Conservation (phyloP, 2,797 vertebrate genomes). For the Tympanoctomys barrerae region DNA sequence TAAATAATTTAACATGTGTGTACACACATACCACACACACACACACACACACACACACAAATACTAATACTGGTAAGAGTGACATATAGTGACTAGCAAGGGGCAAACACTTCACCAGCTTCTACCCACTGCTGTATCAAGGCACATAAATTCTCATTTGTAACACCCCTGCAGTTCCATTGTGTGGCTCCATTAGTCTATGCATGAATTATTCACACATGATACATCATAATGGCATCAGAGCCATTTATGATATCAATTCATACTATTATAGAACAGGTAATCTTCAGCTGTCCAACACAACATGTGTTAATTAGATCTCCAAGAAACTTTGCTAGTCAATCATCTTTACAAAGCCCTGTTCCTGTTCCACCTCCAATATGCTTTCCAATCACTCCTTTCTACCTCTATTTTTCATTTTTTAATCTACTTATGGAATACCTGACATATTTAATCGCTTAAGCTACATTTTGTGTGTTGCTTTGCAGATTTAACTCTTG, state of each 20-base stretch:
- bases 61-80: background rate
- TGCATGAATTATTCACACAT: conserved; percentile 84
- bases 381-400: conserved; percentile 46
- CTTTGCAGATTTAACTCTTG: conserved; percentile 57
- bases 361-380: conserved; percentile 17
- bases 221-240: conserved; percentile 82
- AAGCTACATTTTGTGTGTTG: conserved; percentile 24
- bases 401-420: conserved; percentile 39
- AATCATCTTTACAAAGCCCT: conserved; percentile 64
- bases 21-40: too few species aligned
- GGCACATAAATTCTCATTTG: conserved; percentile 85
- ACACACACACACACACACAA: background rate
- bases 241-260: conserved; percentile 82
- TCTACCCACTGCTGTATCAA: conserved; percentile 77
- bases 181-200: conserved; percentile 83
- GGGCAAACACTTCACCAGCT: conserved; percentile 47
- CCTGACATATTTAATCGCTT: conserved; percentile 32
- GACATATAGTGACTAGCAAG: conserved; percentile 15
- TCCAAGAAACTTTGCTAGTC: conserved; percentile 81
- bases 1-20: background rate
- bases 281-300: conserved; percentile 81
- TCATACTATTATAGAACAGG: conserved; percentile 81
- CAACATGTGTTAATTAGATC: conserved; percentile 82
- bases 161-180: conserved; percentile 83
- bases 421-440: conserved; percentile 31